Percentiles rank a stretch among this genome's conserved stretches.
Conservation (phyloP, 1,140 invertebrate species). For the Drosophila azteca region DNA sequence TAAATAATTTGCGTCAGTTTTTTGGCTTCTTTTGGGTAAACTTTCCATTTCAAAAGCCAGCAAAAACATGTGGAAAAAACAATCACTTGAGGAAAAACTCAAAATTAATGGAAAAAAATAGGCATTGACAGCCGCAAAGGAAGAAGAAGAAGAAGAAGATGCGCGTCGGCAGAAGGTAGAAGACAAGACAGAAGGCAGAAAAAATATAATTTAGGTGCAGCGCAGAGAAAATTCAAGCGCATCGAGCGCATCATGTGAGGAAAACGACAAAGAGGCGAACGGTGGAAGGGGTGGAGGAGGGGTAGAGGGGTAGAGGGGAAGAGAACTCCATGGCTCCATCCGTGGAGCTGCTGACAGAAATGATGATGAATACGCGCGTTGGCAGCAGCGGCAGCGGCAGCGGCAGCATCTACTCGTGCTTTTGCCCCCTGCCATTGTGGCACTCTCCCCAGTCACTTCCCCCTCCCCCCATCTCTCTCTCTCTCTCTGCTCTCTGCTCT, state of each 20-base stretch:
- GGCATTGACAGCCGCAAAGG: constrained; percentile 37
- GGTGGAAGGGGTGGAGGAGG: too few species aligned
- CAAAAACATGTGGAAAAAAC: constrained; percentile 18
- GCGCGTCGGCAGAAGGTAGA: neutral
- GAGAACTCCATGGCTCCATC: neutral
- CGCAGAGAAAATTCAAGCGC: constrained; percentile 50
- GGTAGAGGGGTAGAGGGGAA: neutral
- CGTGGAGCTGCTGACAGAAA: constrained; percentile 41
- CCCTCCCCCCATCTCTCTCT: too few species aligned
- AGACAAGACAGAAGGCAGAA: constrained; percentile 22
- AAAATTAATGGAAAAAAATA: constrained; percentile 42
- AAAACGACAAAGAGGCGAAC: neutral
- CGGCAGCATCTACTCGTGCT: neutral
- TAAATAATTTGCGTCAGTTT: too few species aligned
- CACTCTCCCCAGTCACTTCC: neutral
- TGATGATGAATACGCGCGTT: constrained; percentile 54
- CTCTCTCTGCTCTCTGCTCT: too few species aligned
- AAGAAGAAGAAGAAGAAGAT: neutral
- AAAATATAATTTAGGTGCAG: constrained; percentile 52
- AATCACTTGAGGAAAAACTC: constrained; percentile 41
- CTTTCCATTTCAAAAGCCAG: constrained; percentile 37
- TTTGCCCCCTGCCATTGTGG: too few species aligned
- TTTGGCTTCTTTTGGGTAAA: neutral
- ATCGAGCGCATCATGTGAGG: constrained; percentile 28
- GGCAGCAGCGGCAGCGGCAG: constrained; percentile 31